These are phyloP conservation scores for Pelecanus crispus DNA, from an alignment of 2,113 vertebrate species.

Conservation along the genomic window DNA sequence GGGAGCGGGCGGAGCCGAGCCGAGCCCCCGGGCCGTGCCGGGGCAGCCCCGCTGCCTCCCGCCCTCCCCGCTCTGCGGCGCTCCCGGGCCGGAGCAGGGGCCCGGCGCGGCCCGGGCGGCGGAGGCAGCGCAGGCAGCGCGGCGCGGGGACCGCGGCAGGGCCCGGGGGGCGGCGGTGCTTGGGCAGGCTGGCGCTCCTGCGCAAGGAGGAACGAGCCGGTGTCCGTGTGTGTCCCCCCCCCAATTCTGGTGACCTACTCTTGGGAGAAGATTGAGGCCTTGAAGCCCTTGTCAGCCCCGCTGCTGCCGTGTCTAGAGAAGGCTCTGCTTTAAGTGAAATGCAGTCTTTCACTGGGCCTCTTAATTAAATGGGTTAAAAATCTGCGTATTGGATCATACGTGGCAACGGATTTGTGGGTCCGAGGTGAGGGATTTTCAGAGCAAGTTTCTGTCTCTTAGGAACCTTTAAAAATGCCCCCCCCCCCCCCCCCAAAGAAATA, in stretches of 20 bases:
- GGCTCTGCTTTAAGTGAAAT: neutral
- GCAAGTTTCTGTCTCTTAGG: neutral
- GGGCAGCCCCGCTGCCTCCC: neutral
- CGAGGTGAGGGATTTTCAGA: neutral
- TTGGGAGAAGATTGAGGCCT: neutral
- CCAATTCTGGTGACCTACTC: fast-evolving
- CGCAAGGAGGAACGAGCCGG: no score
- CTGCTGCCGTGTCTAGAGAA: neutral
- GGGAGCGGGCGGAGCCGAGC: neutral
- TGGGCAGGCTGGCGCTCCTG: no score
- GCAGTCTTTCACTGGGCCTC: neutral
- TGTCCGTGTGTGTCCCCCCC: no score
- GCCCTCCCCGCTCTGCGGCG: neutral
- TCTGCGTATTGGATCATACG: fast-evolving
- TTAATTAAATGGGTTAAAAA: neutral
- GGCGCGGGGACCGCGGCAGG: no score
- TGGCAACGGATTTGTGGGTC: neutral
- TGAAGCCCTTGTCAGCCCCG: neutral
- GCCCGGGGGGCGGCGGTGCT: no score
- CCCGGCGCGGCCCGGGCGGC: neutral
- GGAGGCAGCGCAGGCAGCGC: neutral
- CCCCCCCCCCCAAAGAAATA: neutral
- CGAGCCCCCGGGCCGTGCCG: neutral
- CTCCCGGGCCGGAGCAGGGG: neutral
- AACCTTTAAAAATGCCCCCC: neutral